Evolutionary conservation across 2,888 invertebrate species (phyloP).

Genomic region (Xestia rhomboidea): DNA sequence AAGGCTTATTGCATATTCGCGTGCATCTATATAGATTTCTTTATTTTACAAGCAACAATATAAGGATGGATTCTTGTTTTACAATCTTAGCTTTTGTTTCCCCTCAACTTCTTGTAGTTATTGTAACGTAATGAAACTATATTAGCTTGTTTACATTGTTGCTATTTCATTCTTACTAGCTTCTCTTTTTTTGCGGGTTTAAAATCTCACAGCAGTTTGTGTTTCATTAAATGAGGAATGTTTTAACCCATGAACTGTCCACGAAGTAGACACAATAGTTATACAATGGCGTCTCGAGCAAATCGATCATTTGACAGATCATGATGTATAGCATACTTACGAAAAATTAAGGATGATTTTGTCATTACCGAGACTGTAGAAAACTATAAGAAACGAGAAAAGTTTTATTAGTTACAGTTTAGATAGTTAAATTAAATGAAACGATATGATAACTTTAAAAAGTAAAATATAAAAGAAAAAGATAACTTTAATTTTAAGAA

Average conservation of each 20-base stretch:
- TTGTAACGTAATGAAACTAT: background rate
- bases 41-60: background rate
- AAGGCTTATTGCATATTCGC: conserved; percentile 15
- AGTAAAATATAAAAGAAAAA: background rate
- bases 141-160: background rate
- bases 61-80: background rate
- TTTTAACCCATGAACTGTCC: no score
- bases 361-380: background rate
- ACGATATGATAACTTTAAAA: background rate
- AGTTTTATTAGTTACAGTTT: background rate
- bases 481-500: background rate
- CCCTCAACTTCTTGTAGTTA: background rate
- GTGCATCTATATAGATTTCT: conserved; percentile 16
- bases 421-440: background rate
- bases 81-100: background rate
- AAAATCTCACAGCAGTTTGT: background rate
- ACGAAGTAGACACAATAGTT: no score
- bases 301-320: no score
- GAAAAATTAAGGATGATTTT: background rate
- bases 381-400: background rate
- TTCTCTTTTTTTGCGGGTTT: background rate
- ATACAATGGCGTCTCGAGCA: no score
- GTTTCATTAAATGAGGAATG: background rate
- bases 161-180: background rate
- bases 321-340: background rate